These are phyloP conservation scores for Phaethornis superciliosus DNA, from an alignment of 2,113 vertebrate genomes.

Conservation along the genomic window DNA sequence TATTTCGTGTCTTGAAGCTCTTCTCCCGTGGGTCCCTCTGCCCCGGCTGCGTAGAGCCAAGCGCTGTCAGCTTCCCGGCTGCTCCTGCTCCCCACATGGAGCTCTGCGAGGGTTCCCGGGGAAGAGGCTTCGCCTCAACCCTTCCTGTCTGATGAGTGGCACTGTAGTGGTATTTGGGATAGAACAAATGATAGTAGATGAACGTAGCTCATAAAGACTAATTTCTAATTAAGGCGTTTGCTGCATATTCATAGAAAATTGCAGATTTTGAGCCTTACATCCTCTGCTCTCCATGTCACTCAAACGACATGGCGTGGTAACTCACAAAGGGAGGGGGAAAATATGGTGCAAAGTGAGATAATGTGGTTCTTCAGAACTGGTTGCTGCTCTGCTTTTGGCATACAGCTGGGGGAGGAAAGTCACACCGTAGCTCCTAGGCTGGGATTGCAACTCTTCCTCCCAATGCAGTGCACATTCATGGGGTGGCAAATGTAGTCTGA, in stretches of 20 bases:
- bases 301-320: not conserved
- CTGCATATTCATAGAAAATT: not conserved
- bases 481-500: not conserved
- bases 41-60: not conserved
- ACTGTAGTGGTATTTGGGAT: not conserved
- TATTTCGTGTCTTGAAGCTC: constrained; percentile 8
- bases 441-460: not conserved
- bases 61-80: not conserved
- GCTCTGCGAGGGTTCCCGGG: not conserved
- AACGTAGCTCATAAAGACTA: not conserved
- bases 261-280: not conserved
- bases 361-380: not conserved
- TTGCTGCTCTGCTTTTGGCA: not conserved
- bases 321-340: not conserved
- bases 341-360: not conserved
- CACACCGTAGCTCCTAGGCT: not conserved
- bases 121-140: not conserved
- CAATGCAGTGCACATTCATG: not conserved
- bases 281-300: not conserved
- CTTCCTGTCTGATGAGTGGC: not conserved
- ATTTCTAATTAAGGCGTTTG: not conserved
- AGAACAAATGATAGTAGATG: not conserved
- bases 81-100: not conserved
- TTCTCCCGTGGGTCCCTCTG: not conserved
- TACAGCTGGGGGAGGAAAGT: not conserved